phyloP scores from a whole-genome alignment of 2,797 vertebrate species.

The Notolabrus celidotus region DNA sequence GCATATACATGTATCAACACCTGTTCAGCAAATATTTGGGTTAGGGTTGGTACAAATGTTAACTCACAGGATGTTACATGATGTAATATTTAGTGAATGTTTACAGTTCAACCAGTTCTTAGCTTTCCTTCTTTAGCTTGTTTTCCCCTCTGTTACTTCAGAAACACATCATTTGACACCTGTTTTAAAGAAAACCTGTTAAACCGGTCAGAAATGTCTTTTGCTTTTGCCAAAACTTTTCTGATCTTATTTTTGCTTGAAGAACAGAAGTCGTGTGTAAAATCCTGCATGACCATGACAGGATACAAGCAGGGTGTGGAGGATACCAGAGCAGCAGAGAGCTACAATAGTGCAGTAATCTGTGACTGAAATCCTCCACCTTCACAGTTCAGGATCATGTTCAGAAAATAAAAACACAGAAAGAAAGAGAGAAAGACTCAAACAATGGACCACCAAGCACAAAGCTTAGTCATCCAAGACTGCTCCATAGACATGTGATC shows the following conservation, averaged over 20 bases:
- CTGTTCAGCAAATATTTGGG: background rate
- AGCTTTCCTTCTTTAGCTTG: background rate
- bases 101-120: background rate
- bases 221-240: background rate
- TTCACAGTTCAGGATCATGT: background rate
- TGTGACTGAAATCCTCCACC: background rate
- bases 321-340: background rate
- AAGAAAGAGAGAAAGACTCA: too few species aligned
- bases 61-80: background rate
- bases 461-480: conserved; percentile 29
- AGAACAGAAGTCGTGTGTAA: background rate
- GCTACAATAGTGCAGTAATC: background rate
- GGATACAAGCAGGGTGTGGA: background rate
- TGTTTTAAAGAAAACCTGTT: conserved; percentile 12
- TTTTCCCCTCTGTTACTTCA: conserved; percentile 3
- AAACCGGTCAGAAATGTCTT: background rate
- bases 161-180: background rate
- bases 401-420: background rate
- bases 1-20: too few species aligned
- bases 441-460: conserved; percentile 4
- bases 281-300: conserved; percentile 3
- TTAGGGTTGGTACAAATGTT: background rate
- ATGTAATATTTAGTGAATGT: background rate
- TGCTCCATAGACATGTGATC: background rate
- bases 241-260: background rate